Evolutionary conservation across 1,140 invertebrate genomes (phyloP).

Genomic region (Ips typographus): DNA sequence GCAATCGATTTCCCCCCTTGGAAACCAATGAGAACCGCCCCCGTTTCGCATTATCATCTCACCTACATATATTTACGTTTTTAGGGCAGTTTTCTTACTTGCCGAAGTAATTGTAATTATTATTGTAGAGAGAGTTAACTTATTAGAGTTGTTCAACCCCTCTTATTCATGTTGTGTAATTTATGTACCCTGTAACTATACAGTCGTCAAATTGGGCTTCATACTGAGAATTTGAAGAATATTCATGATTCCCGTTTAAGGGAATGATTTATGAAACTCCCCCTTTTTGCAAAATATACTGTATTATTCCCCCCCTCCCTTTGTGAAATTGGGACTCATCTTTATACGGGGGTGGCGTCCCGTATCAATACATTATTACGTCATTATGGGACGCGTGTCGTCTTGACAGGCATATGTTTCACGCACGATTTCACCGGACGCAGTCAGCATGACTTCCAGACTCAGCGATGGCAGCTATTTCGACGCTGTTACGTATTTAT

Average conservation of each 20-base stretch:
- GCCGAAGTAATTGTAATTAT: no score
- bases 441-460: constrained; percentile 17
- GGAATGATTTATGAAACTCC: constrained; percentile 16
- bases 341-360: constrained; percentile 34
- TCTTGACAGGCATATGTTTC: constrained; percentile 49
- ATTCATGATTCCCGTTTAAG: constrained; percentile 10
- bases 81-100: no score
- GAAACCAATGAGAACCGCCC: constrained; percentile 25
- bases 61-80: not conserved
- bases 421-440: constrained; percentile 46
- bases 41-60: not conserved
- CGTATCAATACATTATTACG: constrained; percentile 52
- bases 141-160: no score
- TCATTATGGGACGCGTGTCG: constrained; percentile 50
- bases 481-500: constrained; percentile 29
- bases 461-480: constrained; percentile 20
- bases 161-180: no score
- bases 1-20: constrained; percentile 35
- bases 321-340: constrained; percentile 2
- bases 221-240: not conserved
- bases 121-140: no score
- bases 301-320: constrained; percentile 7
- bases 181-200: no score
- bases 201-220: no score
- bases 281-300: not conserved